These are phyloP conservation scores for Synchiropus splendidus DNA, from an alignment of 2,113 vertebrate species.

Conservation along the genomic window DNA sequence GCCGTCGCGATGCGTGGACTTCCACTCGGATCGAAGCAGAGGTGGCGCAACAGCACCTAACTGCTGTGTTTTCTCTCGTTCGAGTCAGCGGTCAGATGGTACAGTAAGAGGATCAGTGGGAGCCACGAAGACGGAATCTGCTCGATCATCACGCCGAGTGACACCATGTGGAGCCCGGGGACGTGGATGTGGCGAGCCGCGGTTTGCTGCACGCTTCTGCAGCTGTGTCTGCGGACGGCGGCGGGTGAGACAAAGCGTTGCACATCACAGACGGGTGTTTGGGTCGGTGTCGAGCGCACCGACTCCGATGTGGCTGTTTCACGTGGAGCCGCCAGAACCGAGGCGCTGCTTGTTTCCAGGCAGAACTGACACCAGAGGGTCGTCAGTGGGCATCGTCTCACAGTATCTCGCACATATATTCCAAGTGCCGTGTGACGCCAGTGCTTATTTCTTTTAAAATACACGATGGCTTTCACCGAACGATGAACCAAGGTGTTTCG, in stretches of 20 bases:
- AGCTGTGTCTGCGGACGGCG: constrained; percentile 37
- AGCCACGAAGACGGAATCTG: not conserved
- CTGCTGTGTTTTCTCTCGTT: not conserved
- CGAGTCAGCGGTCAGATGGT: constrained; percentile 2
- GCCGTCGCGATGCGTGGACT: not conserved
- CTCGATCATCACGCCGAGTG: constrained; percentile 1
- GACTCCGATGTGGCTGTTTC: no score
- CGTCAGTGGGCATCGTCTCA: not conserved
- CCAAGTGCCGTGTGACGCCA: no score
- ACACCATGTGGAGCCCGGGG: constrained; percentile 48
- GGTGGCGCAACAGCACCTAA: no score
- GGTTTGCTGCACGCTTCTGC: constrained; percentile 29
- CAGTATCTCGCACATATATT: no score
- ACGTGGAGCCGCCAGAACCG: no score
- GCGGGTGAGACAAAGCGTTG: not conserved
- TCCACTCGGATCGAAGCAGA: constrained; percentile 20
- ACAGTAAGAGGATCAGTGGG: not conserved
- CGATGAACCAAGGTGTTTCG: no score
- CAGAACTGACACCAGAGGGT: no score
- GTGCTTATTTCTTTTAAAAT: no score
- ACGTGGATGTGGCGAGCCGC: constrained; percentile 28
- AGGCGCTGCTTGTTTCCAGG: not conserved
- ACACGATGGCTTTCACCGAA: no score
- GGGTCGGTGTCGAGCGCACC: no score
- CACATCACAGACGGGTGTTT: no score